These are phyloP conservation scores for Cololabis saira DNA, from an alignment of 2,113 vertebrate species.

Conservation along the genomic window DNA sequence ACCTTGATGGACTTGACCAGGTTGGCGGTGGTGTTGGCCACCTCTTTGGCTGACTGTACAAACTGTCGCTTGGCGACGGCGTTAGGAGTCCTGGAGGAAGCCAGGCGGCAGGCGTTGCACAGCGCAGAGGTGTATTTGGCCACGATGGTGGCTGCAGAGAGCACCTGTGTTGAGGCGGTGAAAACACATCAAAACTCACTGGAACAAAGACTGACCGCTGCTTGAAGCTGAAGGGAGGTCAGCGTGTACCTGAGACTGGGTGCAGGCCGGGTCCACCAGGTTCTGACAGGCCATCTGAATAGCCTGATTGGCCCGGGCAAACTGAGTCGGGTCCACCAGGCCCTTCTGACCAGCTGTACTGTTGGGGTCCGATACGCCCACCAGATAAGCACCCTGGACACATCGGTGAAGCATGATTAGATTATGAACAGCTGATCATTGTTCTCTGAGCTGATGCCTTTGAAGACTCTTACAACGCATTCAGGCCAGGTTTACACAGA, in stretches of 20 bases:
- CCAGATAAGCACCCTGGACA: conserved; percentile 91
- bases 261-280: conserved; percentile 93
- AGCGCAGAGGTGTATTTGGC: conserved; percentile 97
- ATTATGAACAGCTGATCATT: not conserved
- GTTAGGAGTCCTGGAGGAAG: conserved; percentile 92
- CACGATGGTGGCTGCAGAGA: conserved; percentile 97
- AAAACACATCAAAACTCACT: not conserved
- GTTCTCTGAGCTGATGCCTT: not conserved
- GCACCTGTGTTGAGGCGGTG: conserved; percentile 82
- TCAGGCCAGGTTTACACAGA: too few relatives aligned
- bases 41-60: conserved; percentile 97
- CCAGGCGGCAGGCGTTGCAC: conserved; percentile 95
- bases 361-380: conserved; percentile 94
- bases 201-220: not conserved
- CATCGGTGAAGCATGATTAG: conserved; percentile 6
- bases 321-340: conserved; percentile 95
- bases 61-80: conserved; percentile 98
- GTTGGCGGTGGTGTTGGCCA: conserved; percentile 98
- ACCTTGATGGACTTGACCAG: conserved; percentile 99
- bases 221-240: not conserved
- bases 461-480: too few relatives aligned
- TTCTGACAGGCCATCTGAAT: conserved; percentile 99
- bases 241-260: conserved; percentile 90
- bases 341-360: conserved; percentile 95
- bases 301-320: conserved; percentile 95